Percentiles rank a stretch among this genome's conserved stretches.
Conservation (phyloP, 2,797 vertebrate genomes). For the Balearica regulorum region DNA sequence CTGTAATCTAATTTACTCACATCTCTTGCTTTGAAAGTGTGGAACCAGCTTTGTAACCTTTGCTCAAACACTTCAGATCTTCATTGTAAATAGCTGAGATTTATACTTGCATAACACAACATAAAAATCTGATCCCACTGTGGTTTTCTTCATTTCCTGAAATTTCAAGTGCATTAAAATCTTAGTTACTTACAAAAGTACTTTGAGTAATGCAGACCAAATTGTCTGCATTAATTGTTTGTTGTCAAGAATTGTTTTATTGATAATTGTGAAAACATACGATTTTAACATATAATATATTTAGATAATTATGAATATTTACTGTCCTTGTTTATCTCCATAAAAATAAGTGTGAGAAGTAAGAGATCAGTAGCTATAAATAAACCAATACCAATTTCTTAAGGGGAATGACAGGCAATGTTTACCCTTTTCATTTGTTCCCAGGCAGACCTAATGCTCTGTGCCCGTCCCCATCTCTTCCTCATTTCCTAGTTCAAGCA, state of each 20-base stretch:
- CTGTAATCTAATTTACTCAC: not conserved
- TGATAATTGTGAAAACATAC: not conserved
- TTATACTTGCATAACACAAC: not conserved
- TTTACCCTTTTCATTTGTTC: conserved; percentile 9
- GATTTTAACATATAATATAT: not conserved
- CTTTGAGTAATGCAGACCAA: not conserved
- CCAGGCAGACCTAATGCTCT: not conserved
- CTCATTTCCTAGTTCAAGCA: not conserved
- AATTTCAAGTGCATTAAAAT: not conserved
- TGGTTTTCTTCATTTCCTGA: not conserved
- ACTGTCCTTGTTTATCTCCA: not conserved
- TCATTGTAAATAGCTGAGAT: not conserved
- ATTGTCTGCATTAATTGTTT: not conserved
- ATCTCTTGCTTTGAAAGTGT: not conserved
- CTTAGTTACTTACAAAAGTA: not conserved
- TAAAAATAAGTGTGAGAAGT: not conserved
- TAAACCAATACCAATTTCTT: not conserved
- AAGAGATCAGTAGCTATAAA: not conserved
- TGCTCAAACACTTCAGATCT: not conserved
- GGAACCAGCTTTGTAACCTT: not conserved
- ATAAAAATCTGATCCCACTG: not conserved
- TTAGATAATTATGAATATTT: not conserved
- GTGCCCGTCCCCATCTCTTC: not conserved
- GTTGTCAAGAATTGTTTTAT: not conserved
- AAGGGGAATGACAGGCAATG: not conserved